Evolutionary conservation across 2,113 vertebrate genomes (phyloP), one percentile per base, ranked within the genome.

Genomic region (Felis chaus): DNA sequence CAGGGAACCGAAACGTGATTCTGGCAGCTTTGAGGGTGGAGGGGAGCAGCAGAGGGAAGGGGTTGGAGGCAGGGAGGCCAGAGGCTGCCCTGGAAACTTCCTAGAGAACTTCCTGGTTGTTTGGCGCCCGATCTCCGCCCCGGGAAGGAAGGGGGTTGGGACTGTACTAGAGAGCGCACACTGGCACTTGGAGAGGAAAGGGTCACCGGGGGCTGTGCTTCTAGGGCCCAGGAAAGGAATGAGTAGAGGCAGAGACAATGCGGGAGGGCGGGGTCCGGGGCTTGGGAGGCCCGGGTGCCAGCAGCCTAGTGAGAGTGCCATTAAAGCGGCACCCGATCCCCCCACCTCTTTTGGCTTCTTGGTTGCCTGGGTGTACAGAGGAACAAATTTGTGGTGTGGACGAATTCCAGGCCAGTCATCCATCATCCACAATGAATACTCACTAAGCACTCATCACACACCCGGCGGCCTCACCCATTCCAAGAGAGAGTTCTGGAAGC

Each of bases 361-460:
- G 84, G 94, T 73, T 93, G 97, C 98, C 91, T 93, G 97, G 96
- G 94, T 97, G 97, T 90, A 41, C 57, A 57, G 90, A 91, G 96
- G 96, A 97, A 96, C 97, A 97, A 96, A 97, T 97, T 85, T 97
- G 97, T 48, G 96, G 97, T 68, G 97, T 98, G 98, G 98, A 95
- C 27, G 65, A 84, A 45, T 87, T 97, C 97, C 97, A 98, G 93
- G 84, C 89, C 94, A 31, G 73, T 78, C 97, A 95, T 97, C 97
- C 53, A 80, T 98, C 98, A 97, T 94, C 83, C 89, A 1, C 95
- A n/a, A 4, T 8, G 97, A 87, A 74, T 27, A 33, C 96, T 87
- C 93, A 5, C 94, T 8, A 5, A 76, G 85, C 97, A 25, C 97
- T 95, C 91, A 57, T 61, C 95, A 15, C 91, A 16, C 80, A 53